A percentile compares a stretch with the other conserved stretches of the same genome.
Conservation (phyloP, 2,797 vertebrate species). For the Podargus strigoides region DNA sequence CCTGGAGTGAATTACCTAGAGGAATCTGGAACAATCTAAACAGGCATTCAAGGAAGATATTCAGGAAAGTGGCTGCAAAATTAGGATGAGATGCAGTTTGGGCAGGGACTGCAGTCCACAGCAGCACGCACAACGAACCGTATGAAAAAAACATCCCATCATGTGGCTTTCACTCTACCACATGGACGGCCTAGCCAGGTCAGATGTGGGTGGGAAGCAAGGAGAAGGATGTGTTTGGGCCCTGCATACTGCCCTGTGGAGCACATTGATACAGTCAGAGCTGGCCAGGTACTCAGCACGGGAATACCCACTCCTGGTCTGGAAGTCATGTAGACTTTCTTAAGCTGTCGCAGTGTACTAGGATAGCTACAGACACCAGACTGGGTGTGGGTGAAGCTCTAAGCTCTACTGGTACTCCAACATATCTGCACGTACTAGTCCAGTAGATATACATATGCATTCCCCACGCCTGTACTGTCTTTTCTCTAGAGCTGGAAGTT, state of each 20-base stretch:
- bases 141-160: background rate
- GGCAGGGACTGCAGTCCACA: background rate
- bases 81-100: background rate
- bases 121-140: rapidly evolving
- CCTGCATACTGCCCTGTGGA: background rate
- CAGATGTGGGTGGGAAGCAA: background rate
- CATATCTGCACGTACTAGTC: rapidly evolving
- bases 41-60: background rate
- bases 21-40: background rate
- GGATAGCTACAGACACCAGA: background rate
- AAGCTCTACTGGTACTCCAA: rapidly evolving
- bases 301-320: background rate
- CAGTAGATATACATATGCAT: rapidly evolving
- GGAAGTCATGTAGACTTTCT: background rate
- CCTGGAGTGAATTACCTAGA: background rate
- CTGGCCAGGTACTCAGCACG: background rate
- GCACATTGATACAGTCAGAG: background rate
- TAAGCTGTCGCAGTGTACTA: background rate
- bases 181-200: background rate
- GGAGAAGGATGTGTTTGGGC: background rate
- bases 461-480: background rate
- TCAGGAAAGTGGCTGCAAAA: background rate
- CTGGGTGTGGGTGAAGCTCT: background rate
- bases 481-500: background rate
- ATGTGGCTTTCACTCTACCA: background rate